A percentile compares a stretch with the other conserved stretches of the same genome.
These are phyloP conservation scores for Nibea albiflora DNA, from an alignment of 2,113 vertebrate species.

Conservation along the genomic window DNA sequence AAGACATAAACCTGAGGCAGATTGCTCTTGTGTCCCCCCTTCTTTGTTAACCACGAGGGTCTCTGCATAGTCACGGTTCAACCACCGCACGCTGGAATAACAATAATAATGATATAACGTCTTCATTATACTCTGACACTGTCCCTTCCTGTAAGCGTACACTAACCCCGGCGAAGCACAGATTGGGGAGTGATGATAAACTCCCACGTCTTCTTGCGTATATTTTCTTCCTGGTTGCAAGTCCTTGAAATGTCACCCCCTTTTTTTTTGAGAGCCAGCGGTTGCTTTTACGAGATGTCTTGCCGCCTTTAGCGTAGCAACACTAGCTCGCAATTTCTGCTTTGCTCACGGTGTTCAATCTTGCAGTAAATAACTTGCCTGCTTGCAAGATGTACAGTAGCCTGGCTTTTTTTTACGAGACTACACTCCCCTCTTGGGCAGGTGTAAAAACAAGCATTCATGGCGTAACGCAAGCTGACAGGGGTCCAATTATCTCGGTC, in stretches of 20 bases:
- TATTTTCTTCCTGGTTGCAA: slow-evolving; percentile 9
- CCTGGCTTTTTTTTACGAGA: slow-evolving; percentile 9
- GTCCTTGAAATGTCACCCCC: slow-evolving; percentile 42
- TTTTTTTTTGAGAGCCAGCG: background rate
- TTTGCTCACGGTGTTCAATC: slow-evolving; percentile 28
- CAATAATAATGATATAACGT: slow-evolving; percentile 15
- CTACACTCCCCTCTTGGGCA: slow-evolving; percentile 41
- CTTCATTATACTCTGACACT: slow-evolving; percentile 18
- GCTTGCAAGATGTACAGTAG: slow-evolving; percentile 19
- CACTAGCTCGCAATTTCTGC: background rate
- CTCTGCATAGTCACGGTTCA: slow-evolving; percentile 10
- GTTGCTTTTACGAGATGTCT: slow-evolving; percentile 29
- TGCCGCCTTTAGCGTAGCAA: background rate
- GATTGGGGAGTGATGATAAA: background rate
- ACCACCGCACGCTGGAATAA: slow-evolving; percentile 10
- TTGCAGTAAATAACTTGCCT: slow-evolving; percentile 35
- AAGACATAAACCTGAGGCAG: background rate
- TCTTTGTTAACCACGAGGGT: background rate
- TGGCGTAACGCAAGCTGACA: slow-evolving; percentile 45
- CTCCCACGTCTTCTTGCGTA: background rate
- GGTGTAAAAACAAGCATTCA: slow-evolving; percentile 59
- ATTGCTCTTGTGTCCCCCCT: background rate
- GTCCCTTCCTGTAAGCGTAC: background rate
- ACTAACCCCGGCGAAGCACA: slow-evolving; percentile 11
- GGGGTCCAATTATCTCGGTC: slow-evolving; percentile 65